A percentile compares a stretch with the other conserved stretches of the same genome.
Conservation (phyloP, 2,797 vertebrate genomes). For the Pangasius larnaudii region DNA sequence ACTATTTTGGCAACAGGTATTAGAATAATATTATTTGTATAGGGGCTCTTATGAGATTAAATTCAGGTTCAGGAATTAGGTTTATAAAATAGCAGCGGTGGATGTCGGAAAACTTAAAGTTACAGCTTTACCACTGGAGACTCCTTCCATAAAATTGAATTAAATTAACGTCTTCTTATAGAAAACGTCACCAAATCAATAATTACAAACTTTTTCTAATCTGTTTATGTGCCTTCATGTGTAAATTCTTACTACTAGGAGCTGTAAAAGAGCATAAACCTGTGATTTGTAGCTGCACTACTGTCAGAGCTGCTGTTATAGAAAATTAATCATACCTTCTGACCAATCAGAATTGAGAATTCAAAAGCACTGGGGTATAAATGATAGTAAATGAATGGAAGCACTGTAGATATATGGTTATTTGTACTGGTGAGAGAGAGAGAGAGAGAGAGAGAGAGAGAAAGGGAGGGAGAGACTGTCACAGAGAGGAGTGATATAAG, state of each 20-base stretch:
- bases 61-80: slow-evolving; percentile 6
- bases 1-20: background rate
- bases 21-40: background rate
- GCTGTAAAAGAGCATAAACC: background rate
- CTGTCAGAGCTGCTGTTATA: background rate
- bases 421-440: background rate
- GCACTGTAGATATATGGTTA: slow-evolving; percentile 9
- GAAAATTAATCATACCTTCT: background rate
- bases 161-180: background rate
- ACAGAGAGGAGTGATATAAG: slow-evolving; percentile 6
- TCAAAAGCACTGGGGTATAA: background rate
- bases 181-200: background rate
- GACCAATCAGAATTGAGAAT: background rate
- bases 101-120: background rate
- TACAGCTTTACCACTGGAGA: background rate
- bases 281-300: background rate
- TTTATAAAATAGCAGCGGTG: background rate
- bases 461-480: background rate
- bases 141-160: background rate
- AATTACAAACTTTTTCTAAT: background rate
- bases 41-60: background rate
- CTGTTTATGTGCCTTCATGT: background rate
- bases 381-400: slow-evolving; percentile 15
- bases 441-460: background rate
- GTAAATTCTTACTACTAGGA: background rate